These are phyloP conservation scores for Drosophila tanythrix DNA, from an alignment of 2,888 invertebrate genomes.

Conservation along the genomic window DNA sequence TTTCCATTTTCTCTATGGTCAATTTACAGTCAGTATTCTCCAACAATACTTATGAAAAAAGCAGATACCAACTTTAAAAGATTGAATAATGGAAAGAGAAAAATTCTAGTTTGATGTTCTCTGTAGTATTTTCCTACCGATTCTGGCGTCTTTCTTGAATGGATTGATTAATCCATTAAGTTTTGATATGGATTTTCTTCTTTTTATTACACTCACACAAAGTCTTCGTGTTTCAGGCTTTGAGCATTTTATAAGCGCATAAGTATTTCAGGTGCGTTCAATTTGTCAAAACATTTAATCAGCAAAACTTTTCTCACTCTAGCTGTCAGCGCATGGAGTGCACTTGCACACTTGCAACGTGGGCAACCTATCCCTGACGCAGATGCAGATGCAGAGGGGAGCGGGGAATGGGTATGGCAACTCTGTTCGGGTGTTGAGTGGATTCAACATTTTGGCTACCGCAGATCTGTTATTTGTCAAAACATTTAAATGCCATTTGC, in stretches of 20 bases:
- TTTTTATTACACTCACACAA: not conserved
- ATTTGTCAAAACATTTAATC: constrained; percentile 79
- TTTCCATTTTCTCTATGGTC: not conserved
- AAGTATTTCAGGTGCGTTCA: constrained; percentile 51
- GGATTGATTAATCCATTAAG: constrained; percentile 13
- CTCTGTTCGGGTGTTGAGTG: constrained; percentile 40
- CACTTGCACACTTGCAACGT: constrained; percentile 53
- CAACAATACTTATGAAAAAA: not conserved
- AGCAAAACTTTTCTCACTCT: constrained; percentile 78
- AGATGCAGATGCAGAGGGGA: constrained; percentile 5
- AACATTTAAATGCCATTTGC: constrained; percentile 80
- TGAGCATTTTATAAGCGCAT: too few species aligned
- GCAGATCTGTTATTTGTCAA: constrained; percentile 81
- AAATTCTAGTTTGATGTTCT: not conserved
- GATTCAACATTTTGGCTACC: constrained; percentile 64
- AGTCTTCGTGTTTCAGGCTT: constrained; percentile 5
- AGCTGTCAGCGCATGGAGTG: constrained; percentile 65
- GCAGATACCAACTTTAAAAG: not conserved
- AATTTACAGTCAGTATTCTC: not conserved
- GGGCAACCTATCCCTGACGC: constrained; percentile 2
- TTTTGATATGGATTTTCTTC: constrained; percentile 15
- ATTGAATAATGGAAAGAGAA: not conserved
- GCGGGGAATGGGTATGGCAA: not conserved
- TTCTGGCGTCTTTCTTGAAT: constrained; percentile 1
- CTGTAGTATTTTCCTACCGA: not conserved